Conservation (phyloP, 2,888 invertebrate species). For the Caenorhabditis sp. region DNA sequence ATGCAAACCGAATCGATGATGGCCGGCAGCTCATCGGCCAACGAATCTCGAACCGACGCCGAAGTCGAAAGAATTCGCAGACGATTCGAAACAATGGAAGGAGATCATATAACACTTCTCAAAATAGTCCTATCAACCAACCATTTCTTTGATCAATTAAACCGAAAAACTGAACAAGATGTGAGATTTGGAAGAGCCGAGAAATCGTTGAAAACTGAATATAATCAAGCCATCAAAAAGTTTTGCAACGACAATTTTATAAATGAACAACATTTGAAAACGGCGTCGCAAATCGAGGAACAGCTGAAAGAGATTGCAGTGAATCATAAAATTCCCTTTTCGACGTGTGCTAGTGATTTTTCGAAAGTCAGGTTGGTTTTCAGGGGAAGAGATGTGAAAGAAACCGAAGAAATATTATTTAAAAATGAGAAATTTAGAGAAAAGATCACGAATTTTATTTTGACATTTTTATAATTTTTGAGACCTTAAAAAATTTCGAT, state of each 20-base stretch:
- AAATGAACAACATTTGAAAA: constrained; percentile 39
- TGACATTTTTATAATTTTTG: too few relatives aligned
- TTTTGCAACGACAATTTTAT: constrained; percentile 37
- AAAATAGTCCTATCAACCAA: constrained; percentile 44
- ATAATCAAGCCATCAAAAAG: constrained; percentile 22
- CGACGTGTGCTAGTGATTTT: constrained; percentile 33
- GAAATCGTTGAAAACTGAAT: constrained; percentile 25
- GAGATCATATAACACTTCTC: constrained; percentile 64
- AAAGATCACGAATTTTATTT: too few relatives aligned
- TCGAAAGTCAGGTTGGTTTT: constrained; percentile 18
- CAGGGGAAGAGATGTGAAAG: too few relatives aligned
- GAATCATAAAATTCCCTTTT: constrained; percentile 19
- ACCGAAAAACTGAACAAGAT: constrained; percentile 25
- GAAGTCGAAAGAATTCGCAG: constrained; percentile 40
- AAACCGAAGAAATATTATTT: too few relatives aligned
- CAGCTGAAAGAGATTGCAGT: constrained; percentile 34
- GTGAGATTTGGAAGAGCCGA: constrained; percentile 22
- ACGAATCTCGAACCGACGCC: constrained; percentile 20
- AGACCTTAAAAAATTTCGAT: too few relatives aligned
- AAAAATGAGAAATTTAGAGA: too few relatives aligned
- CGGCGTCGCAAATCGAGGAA: constrained; percentile 35
- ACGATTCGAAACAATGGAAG: constrained; percentile 75
- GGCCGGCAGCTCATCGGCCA: not conserved
- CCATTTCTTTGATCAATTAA: constrained; percentile 42
- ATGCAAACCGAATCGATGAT: constrained; percentile 85